A percentile compares a stretch with the other conserved stretches of the same genome.
phyloP scores from a whole-genome alignment of 2,797 vertebrate genomes.

The Argyrosomus regius region DNA sequence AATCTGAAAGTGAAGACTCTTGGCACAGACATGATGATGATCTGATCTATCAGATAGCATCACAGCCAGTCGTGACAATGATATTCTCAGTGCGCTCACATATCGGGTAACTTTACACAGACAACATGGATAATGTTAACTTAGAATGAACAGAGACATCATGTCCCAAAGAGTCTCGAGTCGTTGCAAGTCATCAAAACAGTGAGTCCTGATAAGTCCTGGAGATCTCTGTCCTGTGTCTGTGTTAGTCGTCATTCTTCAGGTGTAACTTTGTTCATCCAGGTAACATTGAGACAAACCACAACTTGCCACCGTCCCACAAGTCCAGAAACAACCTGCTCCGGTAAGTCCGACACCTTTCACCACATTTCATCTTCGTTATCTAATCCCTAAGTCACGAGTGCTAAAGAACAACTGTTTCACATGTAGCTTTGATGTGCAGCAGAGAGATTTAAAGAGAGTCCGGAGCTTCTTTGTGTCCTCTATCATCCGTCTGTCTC shows the following conservation, averaged over 20 bases:
- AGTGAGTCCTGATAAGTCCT: no score
- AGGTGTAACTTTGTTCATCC: constrained; percentile 13
- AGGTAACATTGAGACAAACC: constrained; percentile 94
- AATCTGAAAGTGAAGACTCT: no score
- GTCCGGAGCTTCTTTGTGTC: neutral
- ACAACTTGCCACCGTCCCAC: constrained; percentile 89
- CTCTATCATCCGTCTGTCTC: neutral
- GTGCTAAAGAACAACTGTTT: neutral
- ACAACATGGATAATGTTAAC: no score
- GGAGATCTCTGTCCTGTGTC: neutral
- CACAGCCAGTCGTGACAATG: no score
- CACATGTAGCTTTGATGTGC: neutral
- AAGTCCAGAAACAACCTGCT: constrained; percentile 91
- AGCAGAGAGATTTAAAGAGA: neutral
- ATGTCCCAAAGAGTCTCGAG: no score
- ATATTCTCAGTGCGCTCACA: no score
- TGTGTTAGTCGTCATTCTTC: neutral
- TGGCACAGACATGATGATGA: no score
- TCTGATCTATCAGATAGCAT: no score
- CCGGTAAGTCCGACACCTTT: constrained; percentile 77
- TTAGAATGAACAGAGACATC: no score
- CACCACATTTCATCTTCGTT: neutral
- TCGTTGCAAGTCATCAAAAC: no score
- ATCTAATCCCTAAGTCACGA: neutral
- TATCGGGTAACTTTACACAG: no score